These are phyloP conservation scores for Sisor rabdophorus DNA, from an alignment of 2,113 vertebrate species.

Conservation along the genomic window DNA sequence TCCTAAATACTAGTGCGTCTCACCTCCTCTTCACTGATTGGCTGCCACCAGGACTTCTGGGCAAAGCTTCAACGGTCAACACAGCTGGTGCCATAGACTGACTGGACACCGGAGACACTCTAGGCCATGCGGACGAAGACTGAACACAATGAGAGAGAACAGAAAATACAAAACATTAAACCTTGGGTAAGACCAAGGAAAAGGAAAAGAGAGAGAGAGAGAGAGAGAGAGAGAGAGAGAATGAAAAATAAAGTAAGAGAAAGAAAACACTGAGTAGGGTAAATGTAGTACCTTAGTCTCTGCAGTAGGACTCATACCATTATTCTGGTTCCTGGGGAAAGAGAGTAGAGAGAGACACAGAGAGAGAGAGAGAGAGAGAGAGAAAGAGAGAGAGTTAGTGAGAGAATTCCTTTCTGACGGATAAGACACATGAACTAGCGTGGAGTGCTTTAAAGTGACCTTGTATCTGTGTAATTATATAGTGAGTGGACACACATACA, in stretches of 20 bases:
- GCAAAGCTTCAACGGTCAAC: conserved; percentile 82
- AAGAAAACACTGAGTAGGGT: too few relatives aligned
- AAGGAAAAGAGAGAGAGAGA: too few relatives aligned
- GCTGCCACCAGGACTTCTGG: conserved; percentile 74
- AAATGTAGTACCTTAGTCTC: conserved; percentile 66
- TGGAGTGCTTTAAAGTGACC: too few relatives aligned
- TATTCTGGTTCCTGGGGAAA: conserved; percentile 72
- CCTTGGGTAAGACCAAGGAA: too few relatives aligned
- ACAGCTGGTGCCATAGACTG: conserved; percentile 69
- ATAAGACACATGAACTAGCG: background rate
- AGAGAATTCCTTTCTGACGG: background rate
- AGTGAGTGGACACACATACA: too few relatives aligned
- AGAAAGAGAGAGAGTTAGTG: background rate
- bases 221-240: too few relatives aligned
- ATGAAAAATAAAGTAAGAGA: too few relatives aligned
- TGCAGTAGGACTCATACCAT: conserved; percentile 69
- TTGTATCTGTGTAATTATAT: too few relatives aligned
- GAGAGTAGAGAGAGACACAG: conserved; percentile 44
- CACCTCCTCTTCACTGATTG: conserved; percentile 84
- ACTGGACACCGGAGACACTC: conserved; percentile 46
- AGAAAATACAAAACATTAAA: background rate
- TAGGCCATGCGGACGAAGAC: conserved; percentile 55
- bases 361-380: conserved; percentile 19
- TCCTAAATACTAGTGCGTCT: background rate
- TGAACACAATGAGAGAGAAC: conserved; percentile 41